Conservation (phyloP, 2,113 vertebrate species). For the Alosa alosa region DNA sequence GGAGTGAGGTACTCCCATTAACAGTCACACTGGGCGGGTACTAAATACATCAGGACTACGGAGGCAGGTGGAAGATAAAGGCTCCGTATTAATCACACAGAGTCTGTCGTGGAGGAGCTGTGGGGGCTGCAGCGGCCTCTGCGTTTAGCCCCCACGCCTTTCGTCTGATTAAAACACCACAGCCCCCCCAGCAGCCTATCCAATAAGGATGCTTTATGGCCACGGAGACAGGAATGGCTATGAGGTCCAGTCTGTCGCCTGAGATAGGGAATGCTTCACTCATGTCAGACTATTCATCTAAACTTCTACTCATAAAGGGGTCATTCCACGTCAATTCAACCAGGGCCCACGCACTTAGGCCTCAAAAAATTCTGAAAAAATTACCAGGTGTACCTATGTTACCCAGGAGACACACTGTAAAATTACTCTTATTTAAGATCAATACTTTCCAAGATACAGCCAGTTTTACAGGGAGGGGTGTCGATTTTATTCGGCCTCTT, state of each 20-base stretch:
- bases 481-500: too few species aligned
- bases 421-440: too few species aligned
- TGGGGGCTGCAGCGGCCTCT: background rate
- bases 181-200: background rate
- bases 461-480: too few species aligned
- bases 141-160: background rate
- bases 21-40: conserved; percentile 34
- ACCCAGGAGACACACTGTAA: too few species aligned
- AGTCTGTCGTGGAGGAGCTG: background rate
- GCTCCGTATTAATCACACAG: background rate
- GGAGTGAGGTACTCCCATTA: conserved; percentile 25
- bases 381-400: too few species aligned
- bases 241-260: background rate
- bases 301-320: background rate
- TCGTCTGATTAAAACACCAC: conserved; percentile 18
- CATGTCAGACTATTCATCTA: background rate
- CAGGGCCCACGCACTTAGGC: too few species aligned
- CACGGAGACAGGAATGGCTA: background rate
- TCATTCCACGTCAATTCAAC: too few species aligned
- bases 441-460: too few species aligned
- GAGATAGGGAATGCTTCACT: background rate
- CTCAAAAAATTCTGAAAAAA: too few species aligned
- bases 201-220: conserved; percentile 28
- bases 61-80: conserved; percentile 18
- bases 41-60: conserved; percentile 23